phyloP scores from a whole-genome alignment of 2,888 invertebrate species.

The Tupiocoris notatus region DNA sequence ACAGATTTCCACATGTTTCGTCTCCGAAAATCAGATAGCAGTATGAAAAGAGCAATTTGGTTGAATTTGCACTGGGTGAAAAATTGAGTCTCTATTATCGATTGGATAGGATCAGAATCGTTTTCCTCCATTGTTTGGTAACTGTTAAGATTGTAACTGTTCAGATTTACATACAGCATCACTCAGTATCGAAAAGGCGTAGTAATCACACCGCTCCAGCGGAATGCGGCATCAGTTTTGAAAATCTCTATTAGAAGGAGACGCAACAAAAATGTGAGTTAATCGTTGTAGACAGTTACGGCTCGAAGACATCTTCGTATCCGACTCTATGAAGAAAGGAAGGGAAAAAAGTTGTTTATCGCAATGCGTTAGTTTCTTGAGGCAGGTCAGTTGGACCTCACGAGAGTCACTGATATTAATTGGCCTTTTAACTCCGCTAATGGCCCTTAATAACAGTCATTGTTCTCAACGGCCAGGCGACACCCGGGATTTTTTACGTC shows the following conservation, averaged over 20 bases:
- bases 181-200: too few species aligned
- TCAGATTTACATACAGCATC: too few species aligned
- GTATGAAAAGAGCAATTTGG: too few species aligned
- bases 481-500: constrained; percentile 14
- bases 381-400: constrained; percentile 25
- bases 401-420: constrained; percentile 41
- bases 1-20: too few species aligned
- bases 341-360: constrained; percentile 13
- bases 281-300: background rate
- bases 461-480: constrained; percentile 33
- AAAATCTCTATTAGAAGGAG: background rate
- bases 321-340: background rate
- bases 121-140: too few species aligned
- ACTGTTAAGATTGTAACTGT: too few species aligned
- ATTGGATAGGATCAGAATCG: too few species aligned
- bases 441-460: constrained; percentile 42
- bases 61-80: too few species aligned
- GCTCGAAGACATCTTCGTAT: background rate
- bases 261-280: background rate
- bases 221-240: background rate
- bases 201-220: too few species aligned
- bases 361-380: background rate
- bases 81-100: too few species aligned
- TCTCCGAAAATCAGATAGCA: too few species aligned
- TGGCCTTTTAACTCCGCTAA: constrained; percentile 41